phyloP scores from a whole-genome alignment of 2,113 vertebrate species.

The Salvelinus fontinalis region DNA sequence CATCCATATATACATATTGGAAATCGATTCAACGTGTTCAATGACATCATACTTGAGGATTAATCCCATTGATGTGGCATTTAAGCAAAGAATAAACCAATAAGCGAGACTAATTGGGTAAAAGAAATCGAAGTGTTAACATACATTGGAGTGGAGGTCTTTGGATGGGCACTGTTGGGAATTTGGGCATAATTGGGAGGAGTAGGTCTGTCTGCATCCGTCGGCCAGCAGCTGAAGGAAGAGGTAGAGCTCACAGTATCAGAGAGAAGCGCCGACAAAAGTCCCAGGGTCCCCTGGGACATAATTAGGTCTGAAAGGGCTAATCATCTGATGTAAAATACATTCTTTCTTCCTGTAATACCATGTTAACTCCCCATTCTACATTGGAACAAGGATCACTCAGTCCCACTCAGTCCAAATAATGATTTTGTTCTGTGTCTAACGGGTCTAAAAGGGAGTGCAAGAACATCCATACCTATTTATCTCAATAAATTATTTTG shows the following conservation, averaged over 20 bases:
- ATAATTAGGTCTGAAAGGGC: constrained; percentile 82
- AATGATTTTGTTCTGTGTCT: constrained; percentile 75
- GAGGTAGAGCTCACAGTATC: constrained; percentile 53
- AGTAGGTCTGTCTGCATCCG: not conserved
- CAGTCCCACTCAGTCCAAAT: constrained; percentile 59
- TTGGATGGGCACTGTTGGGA: too few relatives aligned
- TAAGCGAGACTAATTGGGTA: too few relatives aligned
- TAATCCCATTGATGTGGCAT: too few relatives aligned
- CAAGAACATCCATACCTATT: constrained; percentile 25
- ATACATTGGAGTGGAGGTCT: too few relatives aligned
- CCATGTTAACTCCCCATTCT: constrained; percentile 63
- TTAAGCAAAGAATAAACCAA: too few relatives aligned
- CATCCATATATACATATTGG: too few relatives aligned
- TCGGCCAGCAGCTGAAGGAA: not conserved
- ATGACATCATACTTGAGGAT: too few relatives aligned
- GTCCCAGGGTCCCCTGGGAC: constrained; percentile 68
- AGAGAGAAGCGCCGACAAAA: constrained; percentile 55
- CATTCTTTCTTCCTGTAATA: constrained; percentile 73
- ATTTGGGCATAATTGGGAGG: not conserved
- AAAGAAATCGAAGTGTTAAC: too few relatives aligned
- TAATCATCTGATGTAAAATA: constrained; percentile 79
- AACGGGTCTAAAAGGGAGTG: constrained; percentile 44
- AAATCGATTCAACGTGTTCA: too few relatives aligned
- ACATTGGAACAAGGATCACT: constrained; percentile 57
- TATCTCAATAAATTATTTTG: too few relatives aligned